Base-by-base conservation (phyloP, 2,113 vertebrate species). In the Sinocyclocheilus anshuiensis region DNA sequence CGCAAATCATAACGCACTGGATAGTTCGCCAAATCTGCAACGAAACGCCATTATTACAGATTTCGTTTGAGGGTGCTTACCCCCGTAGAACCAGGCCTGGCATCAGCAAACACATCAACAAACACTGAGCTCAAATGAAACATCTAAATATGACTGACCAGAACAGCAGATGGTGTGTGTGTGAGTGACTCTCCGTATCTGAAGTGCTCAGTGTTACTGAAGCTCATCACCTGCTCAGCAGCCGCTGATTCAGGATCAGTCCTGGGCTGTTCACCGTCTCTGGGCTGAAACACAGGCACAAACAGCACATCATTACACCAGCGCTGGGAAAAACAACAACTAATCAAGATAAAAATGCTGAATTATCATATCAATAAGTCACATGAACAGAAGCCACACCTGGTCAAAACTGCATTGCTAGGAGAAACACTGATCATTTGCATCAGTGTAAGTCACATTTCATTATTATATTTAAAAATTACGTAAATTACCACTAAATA, bases 141-240 rank as follows among this genome's bases (percentile, higher is more conserved):
- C 53, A 7, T 55, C 50, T 55, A 18, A 16, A 55, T 3, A 18
- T 33, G 29, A 33, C 29, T 33, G 29, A 33, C 29, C 12, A 65
- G 59, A 55, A 1, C 48, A 50, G 48, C 48, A 50, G 48, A 50
- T 50, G 1, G 6, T 22, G 16, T 57, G 55, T 22, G 6, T 20
- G 6, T 57, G 18, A 8, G 6, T 57, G 18, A 3, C 16, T 61
- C 8, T 65, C 22, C 4, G 1, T 22, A 33, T 33, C 29, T 33
- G 29, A 33, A 33, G 50, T 2, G 15, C 20, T 18, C 22, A 36
- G 39, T 2, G 29, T 76, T 50, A 78, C 22, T 63, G 29, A 53
- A 8, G 3, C 53, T 71, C 57, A 57, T 91, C 93, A 95, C 94
- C 94, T 94, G 92, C 72, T 93, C 92, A 22, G 81, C 67, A 39